Evolutionary conservation across 2,888 invertebrate genomes (phyloP).

Genomic region (Chrysina gloriosa): DNA sequence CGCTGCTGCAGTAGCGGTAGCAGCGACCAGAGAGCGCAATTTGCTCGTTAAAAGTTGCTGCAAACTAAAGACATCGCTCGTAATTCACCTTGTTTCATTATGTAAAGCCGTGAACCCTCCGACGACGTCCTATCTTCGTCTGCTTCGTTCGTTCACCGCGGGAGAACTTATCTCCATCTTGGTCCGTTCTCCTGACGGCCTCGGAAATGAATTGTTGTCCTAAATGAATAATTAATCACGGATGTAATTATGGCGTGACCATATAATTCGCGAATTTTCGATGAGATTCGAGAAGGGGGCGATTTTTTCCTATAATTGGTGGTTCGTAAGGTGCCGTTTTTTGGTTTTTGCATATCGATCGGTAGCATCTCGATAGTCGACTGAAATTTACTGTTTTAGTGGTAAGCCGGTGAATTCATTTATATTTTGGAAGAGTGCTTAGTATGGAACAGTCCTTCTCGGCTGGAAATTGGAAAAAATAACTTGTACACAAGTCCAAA

Average conservation of each 20-base stretch:
- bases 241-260: constrained; percentile 26
- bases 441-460: too few relatives aligned
- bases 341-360: neutral
- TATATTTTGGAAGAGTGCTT: too few relatives aligned
- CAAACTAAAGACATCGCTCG: constrained; percentile 50
- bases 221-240: constrained; percentile 31
- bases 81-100: constrained; percentile 52
- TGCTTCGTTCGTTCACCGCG: neutral
- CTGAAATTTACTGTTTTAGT: too few relatives aligned
- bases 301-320: neutral
- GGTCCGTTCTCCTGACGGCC: neutral
- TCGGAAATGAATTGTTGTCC: constrained; percentile 29
- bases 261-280: constrained; percentile 23
- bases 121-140: constrained; percentile 21
- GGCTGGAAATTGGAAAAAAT: too few relatives aligned
- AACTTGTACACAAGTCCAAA: too few relatives aligned
- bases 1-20: constrained; percentile 38
- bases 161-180: neutral
- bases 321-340: neutral
- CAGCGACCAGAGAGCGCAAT: constrained; percentile 49
- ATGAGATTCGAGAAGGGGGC: neutral
- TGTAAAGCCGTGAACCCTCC: constrained; percentile 49
- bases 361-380: too few relatives aligned
- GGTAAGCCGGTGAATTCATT: too few relatives aligned
- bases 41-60: constrained; percentile 53